These are phyloP conservation scores for Coregonus ussuriensis DNA, from an alignment of 2,797 vertebrate species.

Conservation along the genomic window DNA sequence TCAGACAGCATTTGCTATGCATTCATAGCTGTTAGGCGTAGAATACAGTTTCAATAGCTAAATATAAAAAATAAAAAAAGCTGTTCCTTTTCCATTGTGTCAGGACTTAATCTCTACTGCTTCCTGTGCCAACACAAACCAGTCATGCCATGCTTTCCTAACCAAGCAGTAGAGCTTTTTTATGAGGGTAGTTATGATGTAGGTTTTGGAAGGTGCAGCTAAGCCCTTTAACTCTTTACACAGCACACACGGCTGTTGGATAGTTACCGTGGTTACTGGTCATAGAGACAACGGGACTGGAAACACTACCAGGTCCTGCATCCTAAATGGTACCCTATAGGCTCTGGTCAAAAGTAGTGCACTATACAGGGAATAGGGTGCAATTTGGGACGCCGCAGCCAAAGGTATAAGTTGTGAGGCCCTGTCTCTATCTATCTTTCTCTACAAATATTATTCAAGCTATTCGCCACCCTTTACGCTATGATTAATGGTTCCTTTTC, in stretches of 20 bases:
- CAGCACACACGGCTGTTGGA: background rate
- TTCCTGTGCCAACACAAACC: slow-evolving; percentile 1
- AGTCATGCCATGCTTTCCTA: background rate
- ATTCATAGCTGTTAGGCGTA: background rate
- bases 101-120: background rate
- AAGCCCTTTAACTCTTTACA: background rate
- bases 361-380: background rate
- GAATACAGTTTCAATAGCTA: background rate
- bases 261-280: background rate
- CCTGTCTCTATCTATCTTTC: no score
- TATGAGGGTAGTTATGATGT: slow-evolving; percentile 4
- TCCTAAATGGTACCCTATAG: no score
- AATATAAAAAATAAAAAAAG: background rate
- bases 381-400: background rate
- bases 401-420: no score
- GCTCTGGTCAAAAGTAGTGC: background rate
- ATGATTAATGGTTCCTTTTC: no score
- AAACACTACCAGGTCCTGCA: background rate
- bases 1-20: background rate
- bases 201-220: slow-evolving; percentile 11
- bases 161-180: background rate
- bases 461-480: no score
- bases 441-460: no score
- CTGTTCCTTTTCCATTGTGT: background rate
- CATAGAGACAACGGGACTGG: background rate